Percentiles rank a stretch among this genome's conserved stretches.
Evolutionary conservation across 1,140 invertebrate species (phyloP).

Genomic region (Brachionus plicatilis): DNA sequence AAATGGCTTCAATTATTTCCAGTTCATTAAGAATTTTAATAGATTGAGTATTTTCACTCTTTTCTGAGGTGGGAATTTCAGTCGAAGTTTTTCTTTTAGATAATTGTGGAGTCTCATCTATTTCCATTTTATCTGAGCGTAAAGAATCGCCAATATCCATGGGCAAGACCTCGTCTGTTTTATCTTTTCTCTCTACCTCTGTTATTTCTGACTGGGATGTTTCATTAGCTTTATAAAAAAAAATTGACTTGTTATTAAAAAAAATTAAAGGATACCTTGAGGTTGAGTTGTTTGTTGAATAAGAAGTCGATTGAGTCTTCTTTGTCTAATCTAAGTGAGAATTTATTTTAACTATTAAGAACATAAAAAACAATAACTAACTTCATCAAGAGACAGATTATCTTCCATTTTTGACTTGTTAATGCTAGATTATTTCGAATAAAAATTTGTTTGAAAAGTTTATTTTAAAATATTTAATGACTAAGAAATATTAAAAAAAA

Average conservation of each 20-base stretch:
- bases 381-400: constrained; percentile 15
- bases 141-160: constrained; percentile 6
- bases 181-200: neutral
- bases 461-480: neutral
- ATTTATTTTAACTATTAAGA: neutral
- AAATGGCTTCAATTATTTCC: constrained; percentile 13
- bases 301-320: constrained; percentile 11
- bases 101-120: neutral
- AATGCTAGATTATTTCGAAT: neutral
- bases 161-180: neutral
- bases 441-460: neutral
- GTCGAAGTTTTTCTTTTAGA: neutral
- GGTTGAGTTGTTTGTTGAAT: neutral
- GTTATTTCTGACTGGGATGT: neutral
- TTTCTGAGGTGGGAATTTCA: neutral
- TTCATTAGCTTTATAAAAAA: neutral
- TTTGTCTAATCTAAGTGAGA: neutral
- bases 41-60: neutral
- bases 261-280: neutral
- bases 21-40: neutral
- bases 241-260: neutral
- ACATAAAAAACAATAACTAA: neutral
- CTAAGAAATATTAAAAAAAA: constrained; percentile 23
- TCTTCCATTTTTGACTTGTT: neutral
- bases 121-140: neutral